Percentiles rank a stretch among this genome's conserved stretches.
Conservation (phyloP, 2,797 vertebrate genomes). For the Tokudaia tokunoshimensis region DNA sequence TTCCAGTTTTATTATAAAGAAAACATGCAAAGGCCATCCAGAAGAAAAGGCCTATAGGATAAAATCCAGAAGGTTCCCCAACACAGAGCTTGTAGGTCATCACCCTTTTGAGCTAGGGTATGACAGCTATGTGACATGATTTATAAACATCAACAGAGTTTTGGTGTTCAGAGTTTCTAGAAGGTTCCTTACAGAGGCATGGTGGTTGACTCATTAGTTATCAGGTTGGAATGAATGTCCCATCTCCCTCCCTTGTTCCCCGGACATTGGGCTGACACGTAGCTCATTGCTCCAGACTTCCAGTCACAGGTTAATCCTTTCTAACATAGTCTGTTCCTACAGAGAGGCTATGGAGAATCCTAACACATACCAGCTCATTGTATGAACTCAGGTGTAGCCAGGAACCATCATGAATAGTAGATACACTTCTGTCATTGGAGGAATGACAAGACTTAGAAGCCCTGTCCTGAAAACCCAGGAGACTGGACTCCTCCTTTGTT, state of each 20-base stretch:
- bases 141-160: neutral
- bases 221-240: neutral
- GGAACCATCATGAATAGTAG: neutral
- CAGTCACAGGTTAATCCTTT: neutral
- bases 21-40: neutral
- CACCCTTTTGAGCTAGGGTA: neutral
- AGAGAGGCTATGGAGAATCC: neutral
- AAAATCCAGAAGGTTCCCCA: neutral
- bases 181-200: neutral
- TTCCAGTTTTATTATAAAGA: neutral
- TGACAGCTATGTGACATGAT: neutral
- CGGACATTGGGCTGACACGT: neutral
- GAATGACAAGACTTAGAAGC: neutral
- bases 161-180: neutral
- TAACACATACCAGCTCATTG: neutral
- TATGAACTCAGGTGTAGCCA: neutral
- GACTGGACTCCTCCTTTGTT: neutral
- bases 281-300: neutral
- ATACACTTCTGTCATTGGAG: neutral
- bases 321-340: neutral
- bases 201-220: neutral
- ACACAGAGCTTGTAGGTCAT: neutral
- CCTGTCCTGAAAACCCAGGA: neutral
- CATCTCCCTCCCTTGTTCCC: neutral
- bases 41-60: neutral